A percentile compares a stretch with the other conserved stretches of the same genome.
These are phyloP conservation scores for Loriculus beryllinus DNA, from an alignment of 2,797 vertebrate genomes.

Conservation along the genomic window DNA sequence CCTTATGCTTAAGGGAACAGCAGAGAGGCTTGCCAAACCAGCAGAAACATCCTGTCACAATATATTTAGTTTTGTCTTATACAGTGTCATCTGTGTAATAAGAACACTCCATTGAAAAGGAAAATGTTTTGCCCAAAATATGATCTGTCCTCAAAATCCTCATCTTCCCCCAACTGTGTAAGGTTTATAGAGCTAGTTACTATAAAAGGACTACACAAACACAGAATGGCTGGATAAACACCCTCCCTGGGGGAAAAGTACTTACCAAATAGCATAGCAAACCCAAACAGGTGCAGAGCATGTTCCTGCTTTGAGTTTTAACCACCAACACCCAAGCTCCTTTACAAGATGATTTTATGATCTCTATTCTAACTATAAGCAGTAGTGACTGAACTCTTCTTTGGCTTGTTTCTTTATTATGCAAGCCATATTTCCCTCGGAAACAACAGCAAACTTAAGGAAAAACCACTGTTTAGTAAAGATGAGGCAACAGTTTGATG, in stretches of 20 bases:
- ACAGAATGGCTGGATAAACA: neutral
- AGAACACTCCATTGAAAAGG: neutral
- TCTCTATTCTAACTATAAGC: neutral
- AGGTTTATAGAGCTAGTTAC: neutral
- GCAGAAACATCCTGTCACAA: conserved; percentile 6
- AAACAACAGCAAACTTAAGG: neutral
- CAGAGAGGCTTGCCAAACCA: neutral
- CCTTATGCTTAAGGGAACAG: neutral
- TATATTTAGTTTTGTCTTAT: neutral
- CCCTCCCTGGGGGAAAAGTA: neutral
- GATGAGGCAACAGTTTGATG: neutral
- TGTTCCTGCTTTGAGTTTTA: neutral
- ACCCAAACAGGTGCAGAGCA: neutral
- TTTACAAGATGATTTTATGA: neutral
- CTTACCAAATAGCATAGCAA: neutral
- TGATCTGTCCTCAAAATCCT: neutral
- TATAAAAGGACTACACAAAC: neutral
- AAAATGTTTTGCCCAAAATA: neutral
- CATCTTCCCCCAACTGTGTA: neutral
- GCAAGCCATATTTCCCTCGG: neutral
- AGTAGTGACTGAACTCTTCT: neutral
- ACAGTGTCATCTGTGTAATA: neutral
- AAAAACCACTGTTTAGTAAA: neutral
- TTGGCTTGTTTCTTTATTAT: neutral
- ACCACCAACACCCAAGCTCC: neutral